Base-by-base conservation (phyloP, 2,113 vertebrate genomes). In the Neodontobutis hainanensis region DNA sequence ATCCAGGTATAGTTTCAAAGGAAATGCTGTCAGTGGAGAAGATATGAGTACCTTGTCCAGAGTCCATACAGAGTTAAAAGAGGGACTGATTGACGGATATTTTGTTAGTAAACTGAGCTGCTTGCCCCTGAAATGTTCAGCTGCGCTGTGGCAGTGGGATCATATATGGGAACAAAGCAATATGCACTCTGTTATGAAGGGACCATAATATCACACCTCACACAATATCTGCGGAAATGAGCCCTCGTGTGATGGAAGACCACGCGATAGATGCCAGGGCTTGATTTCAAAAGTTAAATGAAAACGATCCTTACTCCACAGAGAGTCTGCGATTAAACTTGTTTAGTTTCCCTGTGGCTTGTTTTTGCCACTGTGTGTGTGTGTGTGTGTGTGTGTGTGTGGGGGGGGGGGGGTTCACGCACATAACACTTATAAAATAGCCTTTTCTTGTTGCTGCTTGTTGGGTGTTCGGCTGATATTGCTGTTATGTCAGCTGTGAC, bases 171-270 rank as follows among this genome's bases (percentile, higher is more conserved):
- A 82, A 73, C 78, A 84, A 78, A 82, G 80, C 82, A 89, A 88
- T 86, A 86, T 78, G 65, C 68, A 71, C 60, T 74, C 49, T 60
- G 64, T 82, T 84, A 78, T 85, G 69, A 86, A 82, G 68, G 59
- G 0, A 5, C 51, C 68, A 63, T 55, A 67, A 65, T 76, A 70
- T 56, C 14, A 11, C 74, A 61, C 42, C 63, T 64, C 53, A 45
- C 49, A 5, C 38, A 36, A 34, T 14, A 53, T n/a, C 11, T 14
- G 52, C 38, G 52, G 52, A 55, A 55, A 55, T 64, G 48, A 44
- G 40, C 60, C 44, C 38, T 36, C 6, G 8, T 53, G 61, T 70
- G 45, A 63, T 35, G 10, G 47, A 15, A n/a, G 4, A 35, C 47
- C 64, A 34, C 36, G 27, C 40, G 19, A 56, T 16, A 69, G 49